These are phyloP conservation scores for Harmothoe impar DNA, from an alignment of 2,888 invertebrate genomes.

Conservation along the genomic window DNA sequence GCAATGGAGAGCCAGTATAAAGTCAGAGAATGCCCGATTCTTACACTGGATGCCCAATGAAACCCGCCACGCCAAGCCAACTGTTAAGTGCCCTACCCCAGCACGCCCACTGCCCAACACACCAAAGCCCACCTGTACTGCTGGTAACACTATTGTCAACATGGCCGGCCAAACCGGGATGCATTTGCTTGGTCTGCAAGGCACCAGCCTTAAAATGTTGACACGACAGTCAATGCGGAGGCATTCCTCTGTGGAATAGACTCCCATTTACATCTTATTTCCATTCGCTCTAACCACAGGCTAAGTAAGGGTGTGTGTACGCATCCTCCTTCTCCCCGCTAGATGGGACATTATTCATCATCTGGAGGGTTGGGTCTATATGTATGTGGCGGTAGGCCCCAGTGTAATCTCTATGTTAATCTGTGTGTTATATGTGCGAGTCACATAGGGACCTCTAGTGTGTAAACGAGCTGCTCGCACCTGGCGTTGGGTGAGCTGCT, in stretches of 20 bases:
- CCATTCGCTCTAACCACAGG: not conserved
- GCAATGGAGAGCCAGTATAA: not conserved
- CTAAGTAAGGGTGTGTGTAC: not conserved
- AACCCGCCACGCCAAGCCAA: not conserved
- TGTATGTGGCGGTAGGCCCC: not conserved
- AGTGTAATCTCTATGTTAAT: conserved; percentile 6
- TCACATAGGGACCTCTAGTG: not conserved
- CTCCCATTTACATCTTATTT: not conserved
- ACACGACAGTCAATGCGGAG: not conserved
- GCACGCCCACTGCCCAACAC: not conserved
- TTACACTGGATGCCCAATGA: not conserved
- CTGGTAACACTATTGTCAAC: conserved; percentile 23
- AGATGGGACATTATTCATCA: not conserved
- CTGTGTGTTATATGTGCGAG: not conserved
- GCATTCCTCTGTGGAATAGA: not conserved
- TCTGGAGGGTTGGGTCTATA: not conserved
- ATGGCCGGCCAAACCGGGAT: not conserved
- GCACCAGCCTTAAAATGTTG: not conserved
- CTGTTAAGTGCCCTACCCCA: not conserved
- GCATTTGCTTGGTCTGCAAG: not conserved
- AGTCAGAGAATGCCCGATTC: not conserved
- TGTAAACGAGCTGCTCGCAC: not conserved
- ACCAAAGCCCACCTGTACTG: not conserved
- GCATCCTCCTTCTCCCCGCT: not conserved
- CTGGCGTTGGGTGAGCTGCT: not conserved